Base-by-base conservation (phyloP, 2,888 invertebrate genomes). In the Macrophya alboannulata region DNA sequence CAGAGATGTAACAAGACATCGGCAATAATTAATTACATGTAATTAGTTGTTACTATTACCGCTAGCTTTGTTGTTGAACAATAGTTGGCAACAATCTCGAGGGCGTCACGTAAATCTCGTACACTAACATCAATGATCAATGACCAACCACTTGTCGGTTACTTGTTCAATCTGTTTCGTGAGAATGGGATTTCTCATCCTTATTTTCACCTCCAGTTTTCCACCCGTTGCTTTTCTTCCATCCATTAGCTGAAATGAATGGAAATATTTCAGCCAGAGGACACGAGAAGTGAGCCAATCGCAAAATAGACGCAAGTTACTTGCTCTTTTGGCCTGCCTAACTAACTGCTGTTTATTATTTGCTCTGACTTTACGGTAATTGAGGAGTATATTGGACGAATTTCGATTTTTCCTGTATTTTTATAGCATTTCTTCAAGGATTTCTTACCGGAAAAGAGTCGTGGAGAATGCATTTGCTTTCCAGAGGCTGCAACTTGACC, bases 101-200 rank as follows among this genome's bases (percentile, higher is more conserved):
- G 31, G 76, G 76, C 31, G 17, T 76, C 15, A 48, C 37, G 71
- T 21, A 21, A 12, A 51, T 48, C 17, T 31, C 21, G n/a, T 51
- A 37, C 9, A 0, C n/a, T 8, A 17, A 31, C 15, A 86, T 94
- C 91, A 96, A 90, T 95, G 95, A 94, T 97, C 98, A 86, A 99
- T 96, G 83, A 98, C 95, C 15, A 99, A 95, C 99, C 99, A 99
- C 92, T 98, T 98, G 92, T 99, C 98, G 86, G 97, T 96, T 45
- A 97, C 95, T 92, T 97, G 97, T 92, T 98, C 98, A 9, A 99
- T 96, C 94, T 99, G 98, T 90, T 98, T 98, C n/a, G 96, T 96
- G 59, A 97, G 94, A 81, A 99, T 95, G 0, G 99, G 99, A 91
- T 98, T 97, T 85, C 99, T 95, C 31, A 99, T 95, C 85, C 98